A percentile compares a stretch with the other conserved stretches of the same genome.
Conservation (phyloP, 2,797 vertebrate species). For the Ctenochaetus hawaiiensis region DNA sequence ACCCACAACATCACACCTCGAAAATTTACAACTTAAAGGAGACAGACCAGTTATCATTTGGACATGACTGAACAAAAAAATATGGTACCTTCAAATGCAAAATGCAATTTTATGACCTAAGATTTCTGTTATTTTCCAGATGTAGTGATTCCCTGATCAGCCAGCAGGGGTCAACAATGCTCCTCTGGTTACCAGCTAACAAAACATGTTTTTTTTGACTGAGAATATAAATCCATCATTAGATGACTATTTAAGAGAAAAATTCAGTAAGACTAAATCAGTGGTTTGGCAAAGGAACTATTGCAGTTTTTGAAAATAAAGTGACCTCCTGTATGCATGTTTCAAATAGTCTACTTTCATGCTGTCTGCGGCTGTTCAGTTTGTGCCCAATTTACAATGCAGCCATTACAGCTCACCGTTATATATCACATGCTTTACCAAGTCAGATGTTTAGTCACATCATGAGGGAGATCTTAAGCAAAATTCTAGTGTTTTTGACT, state of each 20-base stretch:
- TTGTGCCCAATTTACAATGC: constrained; percentile 8
- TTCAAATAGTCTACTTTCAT: constrained; percentile 4
- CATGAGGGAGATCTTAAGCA: background rate
- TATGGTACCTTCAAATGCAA: too few species aligned
- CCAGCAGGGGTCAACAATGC: constrained; percentile 17
- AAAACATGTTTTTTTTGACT: constrained; percentile 1
- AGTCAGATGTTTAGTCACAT: constrained; percentile 8
- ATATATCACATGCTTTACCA: background rate
- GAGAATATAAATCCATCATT: constrained; percentile 19
- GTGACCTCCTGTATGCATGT: background rate
- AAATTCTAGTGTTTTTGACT: background rate
- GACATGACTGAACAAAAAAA: too few species aligned
- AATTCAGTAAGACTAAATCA: constrained; percentile 13
- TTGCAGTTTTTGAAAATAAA: constrained; percentile 11
- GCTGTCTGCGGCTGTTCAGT: constrained; percentile 17
- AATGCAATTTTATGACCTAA: background rate
- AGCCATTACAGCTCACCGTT: constrained; percentile 4
- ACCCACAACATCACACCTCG: background rate
- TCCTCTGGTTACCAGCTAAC: background rate
- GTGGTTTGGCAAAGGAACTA: constrained; percentile 8
- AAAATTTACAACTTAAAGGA: background rate
- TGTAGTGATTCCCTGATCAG: background rate
- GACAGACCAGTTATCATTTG: background rate
- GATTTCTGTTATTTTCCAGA: background rate
- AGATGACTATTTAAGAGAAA: background rate